Conservation (phyloP, 2,888 invertebrate genomes). For the Acholoe squamosa region DNA sequence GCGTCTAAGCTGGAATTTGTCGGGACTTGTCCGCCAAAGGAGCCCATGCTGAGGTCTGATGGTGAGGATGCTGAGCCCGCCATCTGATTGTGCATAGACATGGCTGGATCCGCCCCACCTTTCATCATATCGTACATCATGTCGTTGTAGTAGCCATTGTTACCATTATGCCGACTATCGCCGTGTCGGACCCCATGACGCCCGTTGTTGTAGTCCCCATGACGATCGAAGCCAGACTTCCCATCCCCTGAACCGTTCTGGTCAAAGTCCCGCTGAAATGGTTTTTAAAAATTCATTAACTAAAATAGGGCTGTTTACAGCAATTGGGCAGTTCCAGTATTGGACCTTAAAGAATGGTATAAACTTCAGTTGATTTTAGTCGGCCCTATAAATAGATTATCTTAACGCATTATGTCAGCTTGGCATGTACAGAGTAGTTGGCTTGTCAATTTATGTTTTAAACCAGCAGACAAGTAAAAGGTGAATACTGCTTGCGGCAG, state of each 20-base stretch:
- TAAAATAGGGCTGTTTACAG: no score
- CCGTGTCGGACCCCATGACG: not conserved
- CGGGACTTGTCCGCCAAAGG: not conserved
- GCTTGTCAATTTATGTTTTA: no score
- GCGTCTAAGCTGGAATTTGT: not conserved
- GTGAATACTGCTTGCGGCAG: no score
- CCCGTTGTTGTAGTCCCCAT: not conserved
- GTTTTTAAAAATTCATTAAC: no score
- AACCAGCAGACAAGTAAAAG: no score
- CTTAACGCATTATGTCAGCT: no score
- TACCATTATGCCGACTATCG: not conserved
- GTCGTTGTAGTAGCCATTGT: conserved; percentile 3
- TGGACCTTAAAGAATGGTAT: no score
- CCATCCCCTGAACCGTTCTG: conserved; percentile 57
- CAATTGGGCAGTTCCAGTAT: no score
- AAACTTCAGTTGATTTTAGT: no score
- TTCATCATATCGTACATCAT: conserved; percentile 48
- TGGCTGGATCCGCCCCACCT: not conserved
- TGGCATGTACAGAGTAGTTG: no score
- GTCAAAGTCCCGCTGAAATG: conserved; percentile 54
- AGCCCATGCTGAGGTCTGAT: not conserved
- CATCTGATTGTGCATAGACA: not conserved
- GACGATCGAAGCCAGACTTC: not conserved
- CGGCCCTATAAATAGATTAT: no score
- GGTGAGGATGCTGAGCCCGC: not conserved